Base-by-base conservation (phyloP, 2,797 vertebrate genomes). In the Paguma larvata region DNA sequence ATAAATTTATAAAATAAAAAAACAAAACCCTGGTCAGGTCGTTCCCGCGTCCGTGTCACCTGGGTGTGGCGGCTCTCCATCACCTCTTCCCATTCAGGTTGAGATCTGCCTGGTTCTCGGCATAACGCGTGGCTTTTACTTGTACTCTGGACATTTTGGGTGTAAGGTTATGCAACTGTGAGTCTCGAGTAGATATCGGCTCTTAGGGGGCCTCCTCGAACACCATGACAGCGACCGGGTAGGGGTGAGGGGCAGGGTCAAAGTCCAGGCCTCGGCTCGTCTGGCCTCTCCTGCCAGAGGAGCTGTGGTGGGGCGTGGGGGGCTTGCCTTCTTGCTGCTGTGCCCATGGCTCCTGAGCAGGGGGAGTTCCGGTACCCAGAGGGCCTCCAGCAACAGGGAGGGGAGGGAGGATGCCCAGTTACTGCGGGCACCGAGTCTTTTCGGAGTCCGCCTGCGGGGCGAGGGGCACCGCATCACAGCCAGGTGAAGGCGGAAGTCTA, bases 341-440 rank as follows among this genome's bases (percentile, higher is more conserved):
- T 6, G 59, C 10, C 25, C 1, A 4, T 2, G 15, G 19, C 4
- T 67, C 62, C 53, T 2, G 5, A 56, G 32, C 2, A 38, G 46
- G n/a, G 30, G 46, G 3, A 0, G 4, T 34, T 25, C 46, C 12
- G 0, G 46, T 2, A 46, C 53, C 70, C 23, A 2, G 0, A 0
- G 3, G 6, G n/a, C 59, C 23, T n/a, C 62, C 9, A 5, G 2
- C 9, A 30, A 38, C 12, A 4, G 32, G 56, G 21, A 0, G 32
- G 44, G 46, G 16, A 41, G 25, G 30, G 23, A 11, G 27, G 16
- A 9, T 2, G 12, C n/a, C 62, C 27, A 4, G 34, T 44, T 46
- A 56, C 1, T 14, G 9, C 12, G 15, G 21, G 15, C 53, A 16
- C 4, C 44, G 13, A 11, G 21, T 62, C 56, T 48, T 80, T 41